These are phyloP conservation scores for Ricordea florida DNA, from an alignment of 92 coral and sea anemone genomes.

Conservation along the genomic window DNA sequence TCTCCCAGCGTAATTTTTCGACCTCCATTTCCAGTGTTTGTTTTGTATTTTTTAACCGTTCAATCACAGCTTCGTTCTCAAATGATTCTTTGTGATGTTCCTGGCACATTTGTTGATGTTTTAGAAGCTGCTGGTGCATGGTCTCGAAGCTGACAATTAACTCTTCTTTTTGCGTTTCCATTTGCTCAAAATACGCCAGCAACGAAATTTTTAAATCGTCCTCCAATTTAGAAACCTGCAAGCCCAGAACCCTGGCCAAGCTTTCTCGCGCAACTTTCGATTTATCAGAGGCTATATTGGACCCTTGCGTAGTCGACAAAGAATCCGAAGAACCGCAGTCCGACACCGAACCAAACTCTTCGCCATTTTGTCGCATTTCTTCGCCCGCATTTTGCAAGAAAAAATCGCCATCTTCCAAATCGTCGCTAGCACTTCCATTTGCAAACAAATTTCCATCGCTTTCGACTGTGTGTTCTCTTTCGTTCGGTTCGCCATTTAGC, in stretches of 20 bases:
- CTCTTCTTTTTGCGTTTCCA: conserved; percentile 82
- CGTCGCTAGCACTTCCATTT: neutral
- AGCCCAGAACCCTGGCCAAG: conserved; percentile 66
- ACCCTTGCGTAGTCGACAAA: neutral
- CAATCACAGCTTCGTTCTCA: conserved; percentile 63
- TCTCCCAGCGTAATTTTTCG: conserved; percentile 45
- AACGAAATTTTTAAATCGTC: conserved; percentile 82
- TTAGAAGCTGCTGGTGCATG: conserved; percentile 79
- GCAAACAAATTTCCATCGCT: conserved; percentile 1
- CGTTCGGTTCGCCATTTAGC: conserved; percentile 39
- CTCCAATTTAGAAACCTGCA: conserved; percentile 80
- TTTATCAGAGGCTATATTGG: neutral
- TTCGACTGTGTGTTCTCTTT: conserved; percentile 10
- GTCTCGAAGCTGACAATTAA: conserved; percentile 73
- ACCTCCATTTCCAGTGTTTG: conserved; percentile 69
- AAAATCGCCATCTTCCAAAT: neutral
- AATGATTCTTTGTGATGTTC: conserved; percentile 64
- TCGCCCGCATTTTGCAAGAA: conserved; percentile 29
- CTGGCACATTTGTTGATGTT: conserved; percentile 75
- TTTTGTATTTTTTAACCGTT: conserved; percentile 59
- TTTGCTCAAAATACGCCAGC: conserved; percentile 79
- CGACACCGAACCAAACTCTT: conserved; percentile 5
- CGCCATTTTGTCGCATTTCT: neutral
- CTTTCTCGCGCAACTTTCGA: conserved; percentile 56
- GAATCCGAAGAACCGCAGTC: neutral